Conservation (phyloP, 2,113 vertebrate genomes). For the Miniopterus natalensis region DNA sequence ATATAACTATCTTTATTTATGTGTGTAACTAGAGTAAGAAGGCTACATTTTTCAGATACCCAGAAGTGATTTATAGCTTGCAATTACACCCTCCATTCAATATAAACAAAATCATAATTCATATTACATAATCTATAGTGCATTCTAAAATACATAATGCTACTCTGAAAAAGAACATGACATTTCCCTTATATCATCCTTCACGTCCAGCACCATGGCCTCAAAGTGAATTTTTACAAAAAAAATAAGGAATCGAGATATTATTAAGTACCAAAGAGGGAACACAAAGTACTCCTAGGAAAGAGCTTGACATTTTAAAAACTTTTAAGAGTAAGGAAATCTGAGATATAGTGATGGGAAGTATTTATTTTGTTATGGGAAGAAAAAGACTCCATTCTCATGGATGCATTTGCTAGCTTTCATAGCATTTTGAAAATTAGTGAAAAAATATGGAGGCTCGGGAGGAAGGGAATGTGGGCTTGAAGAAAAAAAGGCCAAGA, state of each 20-base stretch:
- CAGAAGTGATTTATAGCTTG: conserved; percentile 78
- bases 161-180: neutral
- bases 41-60: conserved; percentile 65
- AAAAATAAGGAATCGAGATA: conserved; percentile 42
- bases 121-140: conserved; percentile 64
- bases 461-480: neutral
- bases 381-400: neutral
- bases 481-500: neutral
- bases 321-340: conserved; percentile 17
- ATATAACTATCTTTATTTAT: conserved; percentile 74
- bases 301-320: conserved; percentile 3
- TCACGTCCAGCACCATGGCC: neutral
- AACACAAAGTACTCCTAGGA: conserved; percentile 8
- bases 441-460: neutral
- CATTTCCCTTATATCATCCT: conserved; percentile 17
- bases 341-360: neutral
- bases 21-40: conserved; percentile 60
- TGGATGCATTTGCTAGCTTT: neutral
- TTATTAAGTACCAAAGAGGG: conserved; percentile 9
- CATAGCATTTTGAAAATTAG: conserved; percentile 25
- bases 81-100: conserved; percentile 67
- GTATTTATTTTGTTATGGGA: neutral
- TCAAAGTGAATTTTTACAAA: conserved; percentile 45
- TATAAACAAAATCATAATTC: conserved; percentile 78
- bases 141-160: conserved; percentile 49